phyloP scores from a whole-genome alignment of 2,113 vertebrate species.

The Tichodroma muraria region DNA sequence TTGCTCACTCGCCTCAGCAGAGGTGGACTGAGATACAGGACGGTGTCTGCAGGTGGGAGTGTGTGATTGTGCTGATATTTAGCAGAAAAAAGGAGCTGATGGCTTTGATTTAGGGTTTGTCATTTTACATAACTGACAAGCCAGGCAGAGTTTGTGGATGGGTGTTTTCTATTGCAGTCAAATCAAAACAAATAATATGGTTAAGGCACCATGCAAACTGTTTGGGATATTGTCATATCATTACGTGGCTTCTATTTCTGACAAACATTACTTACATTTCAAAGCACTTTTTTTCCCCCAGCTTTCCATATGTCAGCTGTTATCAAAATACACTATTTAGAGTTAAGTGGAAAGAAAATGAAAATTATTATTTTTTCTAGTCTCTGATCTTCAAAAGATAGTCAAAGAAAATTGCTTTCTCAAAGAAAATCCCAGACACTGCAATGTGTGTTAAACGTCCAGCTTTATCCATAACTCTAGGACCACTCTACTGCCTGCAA shows the following conservation, averaged over 20 bases:
- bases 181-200: constrained; percentile 10
- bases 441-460: not conserved
- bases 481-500: not conserved
- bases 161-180: not conserved
- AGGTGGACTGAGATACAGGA: not conserved
- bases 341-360: not conserved
- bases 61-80: not conserved
- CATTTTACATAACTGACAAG: not conserved
- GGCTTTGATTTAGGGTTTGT: not conserved
- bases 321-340: not conserved
- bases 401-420: too few species aligned
- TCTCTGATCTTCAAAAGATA: not conserved
- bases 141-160: not conserved
- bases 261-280: not conserved
- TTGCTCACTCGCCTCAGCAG: not conserved
- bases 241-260: not conserved
- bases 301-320: constrained; percentile 19
- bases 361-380: not conserved
- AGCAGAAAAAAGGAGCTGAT: not conserved
- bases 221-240: constrained; percentile 2
- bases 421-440: not conserved
- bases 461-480: not conserved
- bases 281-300: not conserved
- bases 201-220: not conserved
- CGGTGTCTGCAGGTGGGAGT: constrained; percentile 15